phyloP scores from a whole-genome alignment of 2,888 invertebrate genomes.

The Drosophila prolongata region DNA sequence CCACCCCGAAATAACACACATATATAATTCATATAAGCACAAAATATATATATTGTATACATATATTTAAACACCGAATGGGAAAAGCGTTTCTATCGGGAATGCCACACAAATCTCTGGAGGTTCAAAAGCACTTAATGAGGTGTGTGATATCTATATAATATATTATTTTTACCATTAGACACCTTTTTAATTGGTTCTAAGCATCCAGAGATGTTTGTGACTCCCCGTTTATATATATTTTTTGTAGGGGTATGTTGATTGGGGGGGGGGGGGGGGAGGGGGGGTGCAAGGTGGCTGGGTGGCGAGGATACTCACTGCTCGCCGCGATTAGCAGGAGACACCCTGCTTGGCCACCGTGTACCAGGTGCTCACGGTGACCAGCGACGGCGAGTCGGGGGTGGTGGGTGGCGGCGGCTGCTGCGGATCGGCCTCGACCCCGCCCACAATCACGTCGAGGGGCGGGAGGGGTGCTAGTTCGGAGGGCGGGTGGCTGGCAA shows the following conservation, averaged over 20 bases:
- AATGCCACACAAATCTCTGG: background rate
- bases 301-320: constrained; percentile 40
- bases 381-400: constrained; percentile 84
- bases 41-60: constrained; percentile 25
- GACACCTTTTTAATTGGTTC: background rate
- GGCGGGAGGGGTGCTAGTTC: constrained; percentile 36
- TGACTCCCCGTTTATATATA: background rate
- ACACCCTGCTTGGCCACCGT: constrained; percentile 85
- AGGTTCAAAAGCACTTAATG: background rate
- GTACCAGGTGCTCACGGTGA: constrained; percentile 84
- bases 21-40: constrained; percentile 8
- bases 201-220: background rate
- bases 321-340: constrained; percentile 81
- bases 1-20: constrained; percentile 15
- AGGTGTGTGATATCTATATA: too few relatives aligned
- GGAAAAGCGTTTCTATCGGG: background rate
- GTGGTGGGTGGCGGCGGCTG: constrained; percentile 58
- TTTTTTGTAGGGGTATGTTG: background rate
- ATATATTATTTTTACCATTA: too few relatives aligned
- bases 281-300: background rate
- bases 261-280: background rate
- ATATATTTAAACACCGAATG: constrained; percentile 17
- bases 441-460: constrained; percentile 13
- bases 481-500: constrained; percentile 17
- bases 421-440: constrained; percentile 6